Conservation (phyloP, 92 coral and sea anemone genomes). For the Porites cylindrica region DNA sequence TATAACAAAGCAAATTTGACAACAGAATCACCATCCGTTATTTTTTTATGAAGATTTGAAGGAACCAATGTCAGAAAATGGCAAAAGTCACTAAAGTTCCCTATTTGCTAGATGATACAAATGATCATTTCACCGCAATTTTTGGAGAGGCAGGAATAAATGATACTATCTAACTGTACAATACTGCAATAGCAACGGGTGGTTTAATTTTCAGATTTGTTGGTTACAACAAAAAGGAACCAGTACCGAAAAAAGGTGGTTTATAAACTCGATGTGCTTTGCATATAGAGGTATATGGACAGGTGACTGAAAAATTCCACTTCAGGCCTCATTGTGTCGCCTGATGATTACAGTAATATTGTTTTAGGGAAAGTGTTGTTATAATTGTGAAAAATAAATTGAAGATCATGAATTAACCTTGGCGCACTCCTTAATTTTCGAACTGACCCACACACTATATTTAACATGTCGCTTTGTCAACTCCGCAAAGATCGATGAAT, state of each 20-base stretch:
- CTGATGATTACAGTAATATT: slow-evolving; percentile 18
- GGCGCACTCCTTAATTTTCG: slow-evolving; percentile 12
- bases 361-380: neutral
- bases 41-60: slow-evolving; percentile 12
- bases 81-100: slow-evolving; percentile 3
- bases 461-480: slow-evolving; percentile 10
- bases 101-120: slow-evolving; percentile 11
- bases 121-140: neutral
- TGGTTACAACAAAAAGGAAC: neutral
- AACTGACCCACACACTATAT: neutral
- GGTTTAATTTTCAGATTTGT: neutral
- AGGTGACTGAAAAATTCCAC: slow-evolving; percentile 18
- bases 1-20: slow-evolving; percentile 11
- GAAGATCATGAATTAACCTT: neutral
- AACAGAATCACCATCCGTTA: slow-evolving; percentile 17
- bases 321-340: slow-evolving; percentile 1
- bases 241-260: neutral
- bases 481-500: neutral
- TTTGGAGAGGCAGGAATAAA: neutral
- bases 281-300: slow-evolving; percentile 1
- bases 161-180: neutral
- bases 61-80: slow-evolving; percentile 2
- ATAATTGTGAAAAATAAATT: neutral
- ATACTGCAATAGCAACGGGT: neutral
- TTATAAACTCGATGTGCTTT: neutral